Evolutionary conservation across 2,113 vertebrate species (phyloP).

Genomic region (Laticauda laticaudata): DNA sequence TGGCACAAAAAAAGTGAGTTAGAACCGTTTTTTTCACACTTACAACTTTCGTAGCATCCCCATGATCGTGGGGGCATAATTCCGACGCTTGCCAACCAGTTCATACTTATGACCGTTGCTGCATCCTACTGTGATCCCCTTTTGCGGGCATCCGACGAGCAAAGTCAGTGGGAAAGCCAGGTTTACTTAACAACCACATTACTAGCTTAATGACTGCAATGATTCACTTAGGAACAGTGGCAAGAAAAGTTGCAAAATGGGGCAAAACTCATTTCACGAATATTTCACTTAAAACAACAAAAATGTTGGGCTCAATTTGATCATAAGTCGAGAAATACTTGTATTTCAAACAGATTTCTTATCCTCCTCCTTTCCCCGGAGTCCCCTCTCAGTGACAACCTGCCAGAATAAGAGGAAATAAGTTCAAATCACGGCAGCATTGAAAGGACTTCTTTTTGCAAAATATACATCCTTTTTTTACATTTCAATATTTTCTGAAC

Average conservation of each 20-base stretch:
- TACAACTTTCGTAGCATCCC: background rate
- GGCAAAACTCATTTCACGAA: no score
- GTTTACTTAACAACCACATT: no score
- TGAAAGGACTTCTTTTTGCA: background rate
- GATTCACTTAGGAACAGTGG: no score
- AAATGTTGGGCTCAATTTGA: no score
- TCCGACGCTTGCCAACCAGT: background rate
- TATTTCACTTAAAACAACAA: no score
- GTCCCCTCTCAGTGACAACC: background rate
- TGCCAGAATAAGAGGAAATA: background rate
- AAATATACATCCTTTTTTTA: background rate
- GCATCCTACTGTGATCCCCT: background rate
- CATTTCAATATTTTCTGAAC: background rate
- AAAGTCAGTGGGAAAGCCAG: no score
- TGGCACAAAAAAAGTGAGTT: background rate
- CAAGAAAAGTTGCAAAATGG: no score
- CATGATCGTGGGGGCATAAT: background rate
- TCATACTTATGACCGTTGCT: background rate
- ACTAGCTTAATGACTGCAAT: no score
- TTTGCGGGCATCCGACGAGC: no score
- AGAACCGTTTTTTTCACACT: background rate
- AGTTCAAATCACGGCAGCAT: background rate
- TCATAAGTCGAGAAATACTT: no score
- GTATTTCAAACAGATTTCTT: background rate
- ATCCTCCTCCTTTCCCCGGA: no score